Percentiles rank a stretch among this genome's conserved stretches.
phyloP scores from a whole-genome alignment of 2,113 vertebrate species.

The Peromyscus leucopus region DNA sequence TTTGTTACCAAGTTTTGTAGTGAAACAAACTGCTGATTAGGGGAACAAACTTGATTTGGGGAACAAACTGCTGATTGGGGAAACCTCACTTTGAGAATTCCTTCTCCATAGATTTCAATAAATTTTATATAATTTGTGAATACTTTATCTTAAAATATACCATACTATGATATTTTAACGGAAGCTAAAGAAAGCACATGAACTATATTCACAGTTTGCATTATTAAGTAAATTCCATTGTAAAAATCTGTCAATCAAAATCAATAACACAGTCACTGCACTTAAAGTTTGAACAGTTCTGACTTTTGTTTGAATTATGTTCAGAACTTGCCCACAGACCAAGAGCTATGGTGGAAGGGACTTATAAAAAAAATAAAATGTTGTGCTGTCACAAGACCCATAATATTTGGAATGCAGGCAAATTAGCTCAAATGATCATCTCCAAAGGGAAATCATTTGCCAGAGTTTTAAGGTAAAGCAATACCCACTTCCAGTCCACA shows the following conservation, averaged over 20 bases:
- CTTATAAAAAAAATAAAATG: constrained; percentile 28
- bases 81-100: background rate
- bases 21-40: background rate
- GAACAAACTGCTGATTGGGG: background rate
- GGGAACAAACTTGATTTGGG: background rate
- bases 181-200: background rate
- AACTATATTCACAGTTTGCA: constrained; percentile 43
- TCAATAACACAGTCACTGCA: constrained; percentile 1
- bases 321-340: constrained; percentile 36
- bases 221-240: constrained; percentile 52
- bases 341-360: too few species aligned
- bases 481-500: constrained; percentile 64
- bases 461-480: constrained; percentile 71
- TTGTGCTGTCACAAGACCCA: constrained; percentile 48
- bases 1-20: background rate
- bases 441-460: constrained; percentile 79
- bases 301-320: constrained; percentile 56
- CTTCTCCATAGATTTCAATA: background rate
- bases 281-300: background rate
- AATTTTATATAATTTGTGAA: constrained; percentile 10
- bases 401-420: constrained; percentile 76
- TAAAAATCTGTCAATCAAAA: constrained; percentile 64
- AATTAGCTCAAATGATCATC: constrained; percentile 77
- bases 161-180: constrained; percentile 5
- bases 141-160: background rate